A percentile compares a stretch with the other conserved stretches of the same genome.
Conservation (phyloP, 1,140 invertebrate species). For the Euura saliciscinereae region DNA sequence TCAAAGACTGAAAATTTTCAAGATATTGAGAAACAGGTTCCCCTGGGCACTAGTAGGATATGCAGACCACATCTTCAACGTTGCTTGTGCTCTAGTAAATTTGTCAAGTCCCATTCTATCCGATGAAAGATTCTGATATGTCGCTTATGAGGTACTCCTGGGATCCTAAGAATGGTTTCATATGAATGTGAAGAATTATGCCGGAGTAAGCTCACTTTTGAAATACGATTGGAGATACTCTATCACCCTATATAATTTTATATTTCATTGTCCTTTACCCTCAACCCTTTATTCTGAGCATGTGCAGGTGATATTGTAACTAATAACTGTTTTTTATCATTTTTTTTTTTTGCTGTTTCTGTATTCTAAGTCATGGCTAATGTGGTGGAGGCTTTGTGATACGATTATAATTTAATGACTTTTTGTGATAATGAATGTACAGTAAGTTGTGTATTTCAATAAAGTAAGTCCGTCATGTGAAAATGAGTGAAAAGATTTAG, state of each 20-base stretch:
- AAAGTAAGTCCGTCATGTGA: not conserved
- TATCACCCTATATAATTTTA: constrained; percentile 7
- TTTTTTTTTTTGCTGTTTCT: no score
- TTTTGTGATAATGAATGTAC: not conserved
- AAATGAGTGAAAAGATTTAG: not conserved
- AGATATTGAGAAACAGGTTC: constrained; percentile 22
- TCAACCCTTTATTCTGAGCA: not conserved
- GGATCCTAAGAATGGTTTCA: not conserved
- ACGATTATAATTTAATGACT: not conserved
- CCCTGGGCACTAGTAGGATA: constrained; percentile 20
- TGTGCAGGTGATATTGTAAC: no score
- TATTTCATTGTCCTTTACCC: constrained; percentile 1
- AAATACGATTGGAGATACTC: not conserved
- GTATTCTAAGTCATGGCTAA: no score
- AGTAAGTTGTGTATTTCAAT: constrained; percentile 8
- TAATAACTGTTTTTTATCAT: no score
- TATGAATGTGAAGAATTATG: not conserved
- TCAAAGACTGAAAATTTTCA: constrained; percentile 21
- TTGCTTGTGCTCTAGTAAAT: constrained; percentile 28
- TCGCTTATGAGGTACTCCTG: not conserved
- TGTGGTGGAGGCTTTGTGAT: no score
- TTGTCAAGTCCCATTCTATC: constrained; percentile 25
- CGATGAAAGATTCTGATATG: constrained; percentile 26
- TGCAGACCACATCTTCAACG: constrained; percentile 25
- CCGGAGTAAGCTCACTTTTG: not conserved